Evolutionary conservation across 2,113 vertebrate species (phyloP).

Genomic region (Callaeas wilsoni): DNA sequence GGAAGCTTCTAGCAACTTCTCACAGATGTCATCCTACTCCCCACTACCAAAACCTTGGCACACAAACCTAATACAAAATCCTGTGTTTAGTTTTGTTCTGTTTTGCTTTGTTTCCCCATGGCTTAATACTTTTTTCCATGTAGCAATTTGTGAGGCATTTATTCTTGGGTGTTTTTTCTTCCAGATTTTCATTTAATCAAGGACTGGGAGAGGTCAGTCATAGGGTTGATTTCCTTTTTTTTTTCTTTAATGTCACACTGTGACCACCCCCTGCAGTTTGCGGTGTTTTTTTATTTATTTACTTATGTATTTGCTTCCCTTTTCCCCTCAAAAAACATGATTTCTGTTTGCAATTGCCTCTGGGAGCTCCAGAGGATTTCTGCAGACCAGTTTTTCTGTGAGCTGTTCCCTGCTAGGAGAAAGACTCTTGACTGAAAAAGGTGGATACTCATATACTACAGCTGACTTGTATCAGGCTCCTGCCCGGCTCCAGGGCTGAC

Average conservation of each 20-base stretch:
- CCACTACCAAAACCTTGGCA: background rate
- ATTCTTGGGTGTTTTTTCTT: background rate
- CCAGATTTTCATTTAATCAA: background rate
- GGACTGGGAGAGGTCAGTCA: background rate
- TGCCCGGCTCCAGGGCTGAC: background rate
- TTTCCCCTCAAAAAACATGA: rapidly evolving
- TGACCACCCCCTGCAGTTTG: rapidly evolving
- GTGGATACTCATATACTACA: rapidly evolving
- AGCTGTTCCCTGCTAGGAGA: background rate
- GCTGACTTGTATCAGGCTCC: background rate
- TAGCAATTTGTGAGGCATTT: background rate
- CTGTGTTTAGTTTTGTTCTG: background rate
- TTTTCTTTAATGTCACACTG: background rate
- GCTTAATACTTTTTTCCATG: background rate
- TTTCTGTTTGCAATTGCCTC: background rate
- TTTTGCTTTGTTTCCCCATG: background rate
- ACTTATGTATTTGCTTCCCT: rapidly evolving
- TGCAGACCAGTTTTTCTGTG: background rate
- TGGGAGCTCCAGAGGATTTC: background rate
- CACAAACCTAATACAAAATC: rapidly evolving
- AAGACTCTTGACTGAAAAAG: background rate
- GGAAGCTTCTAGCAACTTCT: background rate
- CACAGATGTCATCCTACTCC: background rate
- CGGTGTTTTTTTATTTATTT: background rate
- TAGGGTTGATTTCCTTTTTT: background rate